These are phyloP conservation scores for Parauchenoglanis ngamensis DNA, from an alignment of 2,797 vertebrate species.

Conservation along the genomic window DNA sequence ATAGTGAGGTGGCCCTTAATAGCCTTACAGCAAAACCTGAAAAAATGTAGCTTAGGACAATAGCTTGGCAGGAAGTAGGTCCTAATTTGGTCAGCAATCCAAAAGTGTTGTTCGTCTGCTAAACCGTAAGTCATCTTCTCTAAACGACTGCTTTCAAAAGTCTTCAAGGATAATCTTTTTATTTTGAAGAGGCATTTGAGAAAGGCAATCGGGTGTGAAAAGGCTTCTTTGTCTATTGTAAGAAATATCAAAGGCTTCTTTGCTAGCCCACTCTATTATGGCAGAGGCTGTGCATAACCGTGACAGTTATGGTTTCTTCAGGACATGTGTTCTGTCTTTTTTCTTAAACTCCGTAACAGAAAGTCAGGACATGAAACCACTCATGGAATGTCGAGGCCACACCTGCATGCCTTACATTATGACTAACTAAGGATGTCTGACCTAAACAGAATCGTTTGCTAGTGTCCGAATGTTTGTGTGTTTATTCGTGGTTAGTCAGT, in stretches of 20 bases:
- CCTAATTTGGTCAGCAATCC: constrained; percentile 49
- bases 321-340: background rate
- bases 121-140: background rate
- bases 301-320: constrained; percentile 11
- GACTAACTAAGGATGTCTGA: background rate
- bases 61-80: constrained; percentile 26
- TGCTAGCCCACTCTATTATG: constrained; percentile 43
- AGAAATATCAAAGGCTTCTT: constrained; percentile 44
- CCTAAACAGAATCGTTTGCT: background rate
- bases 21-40: constrained; percentile 56
- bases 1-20: constrained; percentile 61
- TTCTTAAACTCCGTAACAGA: background rate
- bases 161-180: constrained; percentile 5
- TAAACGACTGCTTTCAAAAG: constrained; percentile 11
- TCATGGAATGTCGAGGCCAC: constrained; percentile 26
- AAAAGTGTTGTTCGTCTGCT: background rate
- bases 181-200: constrained; percentile 23
- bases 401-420: constrained; percentile 24
- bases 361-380: background rate
- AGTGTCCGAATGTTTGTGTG: background rate
- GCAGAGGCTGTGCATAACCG: constrained; percentile 40
- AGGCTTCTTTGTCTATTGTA: constrained; percentile 50
- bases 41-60: constrained; percentile 60
- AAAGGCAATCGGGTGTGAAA: constrained; percentile 17
- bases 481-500: background rate